Conservation (phyloP, 2,888 invertebrate species). For the Drosophila anomelani region DNA sequence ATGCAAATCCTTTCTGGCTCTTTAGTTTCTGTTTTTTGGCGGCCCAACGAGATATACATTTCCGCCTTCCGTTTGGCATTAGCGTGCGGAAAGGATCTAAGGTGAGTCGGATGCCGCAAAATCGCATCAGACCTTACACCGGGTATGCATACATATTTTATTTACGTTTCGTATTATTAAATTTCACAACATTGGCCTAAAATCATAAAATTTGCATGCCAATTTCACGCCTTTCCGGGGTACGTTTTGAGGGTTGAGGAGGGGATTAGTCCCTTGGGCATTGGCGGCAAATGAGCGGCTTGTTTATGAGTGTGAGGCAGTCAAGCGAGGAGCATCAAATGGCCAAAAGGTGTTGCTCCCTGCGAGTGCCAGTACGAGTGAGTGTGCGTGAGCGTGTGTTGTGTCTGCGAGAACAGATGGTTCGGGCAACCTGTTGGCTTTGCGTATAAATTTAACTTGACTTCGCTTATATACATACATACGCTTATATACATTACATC, state of each 20-base stretch:
- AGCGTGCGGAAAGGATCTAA: constrained; percentile 20
- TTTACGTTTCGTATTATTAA: constrained; percentile 32
- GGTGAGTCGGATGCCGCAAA: constrained; percentile 15
- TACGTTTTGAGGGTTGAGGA: background rate
- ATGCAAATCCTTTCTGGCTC: constrained; percentile 18
- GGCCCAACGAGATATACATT: constrained; percentile 51
- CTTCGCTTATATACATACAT: constrained; percentile 7
- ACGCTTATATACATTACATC: too few relatives aligned
- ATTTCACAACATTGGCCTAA: constrained; percentile 45
- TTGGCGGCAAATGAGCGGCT: constrained; percentile 72
- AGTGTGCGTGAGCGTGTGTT: constrained; percentile 11
- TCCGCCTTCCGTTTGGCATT: constrained; percentile 74
- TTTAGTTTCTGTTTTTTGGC: constrained; percentile 47
- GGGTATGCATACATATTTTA: constrained; percentile 4
- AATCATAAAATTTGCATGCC: constrained; percentile 65
- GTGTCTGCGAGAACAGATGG: constrained; percentile 58
- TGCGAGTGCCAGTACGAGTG: constrained; percentile 3
- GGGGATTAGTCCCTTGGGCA: constrained; percentile 49
- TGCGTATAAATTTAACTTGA: constrained; percentile 46
- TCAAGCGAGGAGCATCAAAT: constrained; percentile 44
- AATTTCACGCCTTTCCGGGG: constrained; percentile 38
- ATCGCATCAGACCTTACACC: constrained; percentile 4
- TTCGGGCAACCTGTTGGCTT: constrained; percentile 71
- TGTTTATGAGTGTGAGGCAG: constrained; percentile 59
- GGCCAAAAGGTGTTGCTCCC: constrained; percentile 31